Conservation (phyloP, 2,797 vertebrate species). For the Sebastes cheni region DNA sequence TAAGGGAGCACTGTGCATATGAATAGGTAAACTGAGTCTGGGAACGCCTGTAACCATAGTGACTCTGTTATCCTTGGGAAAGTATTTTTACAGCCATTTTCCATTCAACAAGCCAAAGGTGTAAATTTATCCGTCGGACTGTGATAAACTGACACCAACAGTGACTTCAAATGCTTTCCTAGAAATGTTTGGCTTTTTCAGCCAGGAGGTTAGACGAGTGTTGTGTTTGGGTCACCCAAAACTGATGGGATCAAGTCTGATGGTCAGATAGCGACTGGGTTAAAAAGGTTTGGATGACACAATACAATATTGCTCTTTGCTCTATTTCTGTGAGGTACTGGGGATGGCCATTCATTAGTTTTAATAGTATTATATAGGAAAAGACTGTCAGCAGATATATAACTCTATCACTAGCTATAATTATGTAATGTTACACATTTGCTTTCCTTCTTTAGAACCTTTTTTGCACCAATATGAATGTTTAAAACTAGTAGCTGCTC, state of each 20-base stretch:
- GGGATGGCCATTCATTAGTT: neutral
- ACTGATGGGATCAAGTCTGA: neutral
- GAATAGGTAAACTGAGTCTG: neutral
- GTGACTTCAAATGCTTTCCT: neutral
- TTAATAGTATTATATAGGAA: neutral
- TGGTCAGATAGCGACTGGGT: neutral
- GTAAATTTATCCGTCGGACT: neutral
- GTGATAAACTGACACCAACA: neutral
- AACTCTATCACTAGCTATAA: neutral
- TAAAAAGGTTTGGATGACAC: constrained; percentile 1
- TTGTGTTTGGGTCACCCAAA: neutral
- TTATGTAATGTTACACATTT: neutral
- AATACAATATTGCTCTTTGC: neutral
- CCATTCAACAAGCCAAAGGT: neutral
- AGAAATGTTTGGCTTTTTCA: neutral
- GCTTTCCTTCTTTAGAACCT: neutral
- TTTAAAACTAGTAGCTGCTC: neutral
- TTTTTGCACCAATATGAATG: neutral
- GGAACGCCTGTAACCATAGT: neutral
- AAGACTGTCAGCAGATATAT: neutral
- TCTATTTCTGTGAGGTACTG: neutral
- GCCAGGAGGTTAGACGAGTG: neutral
- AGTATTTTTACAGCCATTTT: neutral
- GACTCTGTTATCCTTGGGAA: neutral
- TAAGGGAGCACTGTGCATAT: neutral